These are phyloP conservation scores for Drosophila gunungcola DNA, from an alignment of 1,140 invertebrate species.

Conservation along the genomic window DNA sequence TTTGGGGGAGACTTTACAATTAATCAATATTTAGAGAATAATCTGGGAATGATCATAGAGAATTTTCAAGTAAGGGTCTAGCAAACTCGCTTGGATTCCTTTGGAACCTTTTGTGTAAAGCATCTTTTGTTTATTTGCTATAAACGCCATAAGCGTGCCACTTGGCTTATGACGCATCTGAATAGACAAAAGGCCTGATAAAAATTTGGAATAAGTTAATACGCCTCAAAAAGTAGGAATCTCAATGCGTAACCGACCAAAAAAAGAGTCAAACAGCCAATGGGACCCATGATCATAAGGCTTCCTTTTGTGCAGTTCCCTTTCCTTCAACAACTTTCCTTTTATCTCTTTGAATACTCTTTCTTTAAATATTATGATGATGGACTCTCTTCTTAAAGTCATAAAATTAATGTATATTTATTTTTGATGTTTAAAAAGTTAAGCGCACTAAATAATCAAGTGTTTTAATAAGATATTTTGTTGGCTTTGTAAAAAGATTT, in stretches of 20 bases:
- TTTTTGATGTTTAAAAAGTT: too few relatives aligned
- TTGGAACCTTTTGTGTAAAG: slow-evolving; percentile 16
- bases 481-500: too few relatives aligned
- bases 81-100: slow-evolving; percentile 17
- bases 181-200: slow-evolving; percentile 43
- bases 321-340: background rate
- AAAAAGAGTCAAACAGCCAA: slow-evolving; percentile 31
- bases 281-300: slow-evolving; percentile 45
- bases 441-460: too few relatives aligned
- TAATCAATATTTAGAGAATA: slow-evolving; percentile 3
- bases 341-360: slow-evolving; percentile 9
- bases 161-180: slow-evolving; percentile 50
- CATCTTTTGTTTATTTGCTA: slow-evolving; percentile 51
- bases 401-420: too few relatives aligned
- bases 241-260: slow-evolving; percentile 24
- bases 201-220: slow-evolving; percentile 43
- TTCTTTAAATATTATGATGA: background rate
- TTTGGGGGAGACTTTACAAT: background rate
- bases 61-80: slow-evolving; percentile 32
- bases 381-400: too few relatives aligned
- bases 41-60: slow-evolving; percentile 3
- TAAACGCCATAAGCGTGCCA: slow-evolving; percentile 71
- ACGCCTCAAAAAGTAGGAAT: slow-evolving; percentile 16
- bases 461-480: too few relatives aligned
- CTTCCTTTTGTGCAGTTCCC: slow-evolving; percentile 28